A percentile compares a stretch with the other conserved stretches of the same genome.
These are phyloP conservation scores for Microcebus lehilahytsara DNA, from an alignment of 2,113 vertebrate species.

Conservation along the genomic window DNA sequence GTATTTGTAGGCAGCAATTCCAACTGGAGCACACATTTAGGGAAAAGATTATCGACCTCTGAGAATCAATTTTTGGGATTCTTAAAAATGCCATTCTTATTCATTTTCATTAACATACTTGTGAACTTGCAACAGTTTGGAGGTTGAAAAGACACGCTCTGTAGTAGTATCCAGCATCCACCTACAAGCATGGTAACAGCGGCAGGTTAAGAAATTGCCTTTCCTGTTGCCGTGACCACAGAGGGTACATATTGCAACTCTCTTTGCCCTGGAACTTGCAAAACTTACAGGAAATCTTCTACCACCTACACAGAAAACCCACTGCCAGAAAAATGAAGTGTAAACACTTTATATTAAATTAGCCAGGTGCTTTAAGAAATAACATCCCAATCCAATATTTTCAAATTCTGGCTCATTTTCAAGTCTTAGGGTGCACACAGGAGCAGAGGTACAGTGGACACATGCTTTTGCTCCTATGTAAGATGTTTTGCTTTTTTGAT, in stretches of 20 bases:
- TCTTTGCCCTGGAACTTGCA: slow-evolving; percentile 49
- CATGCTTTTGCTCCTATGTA: background rate
- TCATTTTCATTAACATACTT: slow-evolving; percentile 6
- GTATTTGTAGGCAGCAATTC: slow-evolving; percentile 2
- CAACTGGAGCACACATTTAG: background rate
- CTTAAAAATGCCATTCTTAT: background rate
- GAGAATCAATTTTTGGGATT: slow-evolving; percentile 22
- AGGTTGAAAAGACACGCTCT: background rate
- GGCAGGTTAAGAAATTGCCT: background rate
- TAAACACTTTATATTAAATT: slow-evolving; percentile 67
- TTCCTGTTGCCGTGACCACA: slow-evolving; percentile 22
- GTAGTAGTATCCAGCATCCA: background rate
- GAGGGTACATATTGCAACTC: slow-evolving; percentile 10
- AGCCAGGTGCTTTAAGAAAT: slow-evolving; percentile 46
- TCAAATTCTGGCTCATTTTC: slow-evolving; percentile 23
- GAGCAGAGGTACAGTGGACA: background rate
- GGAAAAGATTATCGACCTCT: slow-evolving; percentile 42
- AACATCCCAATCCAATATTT: slow-evolving; percentile 19
- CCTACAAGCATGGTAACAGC: background rate
- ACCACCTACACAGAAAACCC: slow-evolving; percentile 59
- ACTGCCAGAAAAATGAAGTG: slow-evolving; percentile 62
- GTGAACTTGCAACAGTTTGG: background rate
- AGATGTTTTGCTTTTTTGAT: background rate
- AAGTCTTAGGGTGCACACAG: background rate
- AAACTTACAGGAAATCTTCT: slow-evolving; percentile 72